These are phyloP conservation scores for Elgaria multicarinata DNA, from an alignment of 2,113 vertebrate genomes.

Conservation along the genomic window DNA sequence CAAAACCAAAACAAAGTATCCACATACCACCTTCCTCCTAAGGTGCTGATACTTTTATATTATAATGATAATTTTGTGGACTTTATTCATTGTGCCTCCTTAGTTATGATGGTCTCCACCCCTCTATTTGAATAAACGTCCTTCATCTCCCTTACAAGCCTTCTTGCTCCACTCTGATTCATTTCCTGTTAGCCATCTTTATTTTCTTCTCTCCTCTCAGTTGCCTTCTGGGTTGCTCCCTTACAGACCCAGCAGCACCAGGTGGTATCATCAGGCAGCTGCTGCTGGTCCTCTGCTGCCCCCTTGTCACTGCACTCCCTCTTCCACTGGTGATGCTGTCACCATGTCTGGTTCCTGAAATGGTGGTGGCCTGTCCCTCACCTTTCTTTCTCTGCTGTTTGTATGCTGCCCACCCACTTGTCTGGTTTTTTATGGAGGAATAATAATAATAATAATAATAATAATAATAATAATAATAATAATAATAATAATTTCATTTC, in stretches of 20 bases:
- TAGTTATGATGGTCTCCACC: not conserved
- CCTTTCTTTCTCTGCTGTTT: not conserved
- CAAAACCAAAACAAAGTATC: not conserved
- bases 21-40: not conserved
- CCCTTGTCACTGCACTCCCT: not conserved
- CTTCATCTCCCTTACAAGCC: not conserved
- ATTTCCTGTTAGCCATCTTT: not conserved
- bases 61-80: not conserved
- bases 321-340: not conserved
- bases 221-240: not conserved
- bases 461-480: no score
- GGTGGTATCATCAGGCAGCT: not conserved
- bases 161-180: not conserved
- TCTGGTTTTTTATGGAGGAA: no score
- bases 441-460: no score
- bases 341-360: not conserved
- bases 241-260: not conserved
- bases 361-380: no score
- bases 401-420: no score
- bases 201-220: not conserved
- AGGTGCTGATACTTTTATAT: constrained; percentile 5
- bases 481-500: no score
- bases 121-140: not conserved
- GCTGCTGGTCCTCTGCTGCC: no score
- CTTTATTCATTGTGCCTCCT: not conserved